Evolutionary conservation across 2,113 vertebrate species (phyloP).

Genomic region (Sapayoa aenigma): DNA sequence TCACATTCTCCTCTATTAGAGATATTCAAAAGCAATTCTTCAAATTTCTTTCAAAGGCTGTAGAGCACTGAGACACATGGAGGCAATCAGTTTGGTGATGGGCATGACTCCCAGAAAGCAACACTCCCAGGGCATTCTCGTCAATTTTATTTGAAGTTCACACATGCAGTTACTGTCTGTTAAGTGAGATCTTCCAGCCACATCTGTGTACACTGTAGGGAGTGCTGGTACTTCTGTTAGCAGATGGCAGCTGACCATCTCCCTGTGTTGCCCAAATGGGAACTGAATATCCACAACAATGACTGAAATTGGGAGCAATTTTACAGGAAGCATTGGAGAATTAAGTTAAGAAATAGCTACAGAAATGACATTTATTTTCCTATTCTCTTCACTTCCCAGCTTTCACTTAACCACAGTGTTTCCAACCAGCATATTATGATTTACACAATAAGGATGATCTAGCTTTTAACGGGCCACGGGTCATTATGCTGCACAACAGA

Average conservation of each 20-base stretch:
- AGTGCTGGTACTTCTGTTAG: neutral
- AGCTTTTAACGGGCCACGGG: neutral
- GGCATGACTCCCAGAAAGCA: neutral
- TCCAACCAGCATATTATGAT: neutral
- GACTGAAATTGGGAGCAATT: conserved; percentile 9
- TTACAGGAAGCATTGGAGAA: neutral
- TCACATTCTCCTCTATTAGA: neutral
- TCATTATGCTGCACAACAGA: neutral
- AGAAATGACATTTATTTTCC: neutral
- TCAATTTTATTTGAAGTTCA: conserved; percentile 13
- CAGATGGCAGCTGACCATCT: conserved; percentile 33
- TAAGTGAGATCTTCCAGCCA: neutral
- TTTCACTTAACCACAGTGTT: neutral
- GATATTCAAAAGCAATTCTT: conserved; percentile 11
- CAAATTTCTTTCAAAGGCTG: neutral
- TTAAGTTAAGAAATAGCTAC: conserved; percentile 4
- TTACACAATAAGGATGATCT: neutral
- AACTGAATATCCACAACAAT: neutral
- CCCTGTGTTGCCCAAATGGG: neutral
- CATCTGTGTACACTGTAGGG: neutral
- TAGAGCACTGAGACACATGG: neutral
- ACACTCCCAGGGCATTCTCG: neutral
- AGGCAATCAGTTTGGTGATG: neutral
- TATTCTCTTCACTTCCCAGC: neutral
- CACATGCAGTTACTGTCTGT: neutral